phyloP scores from a whole-genome alignment of 2,113 vertebrate species.

The Nettapus auritus region DNA sequence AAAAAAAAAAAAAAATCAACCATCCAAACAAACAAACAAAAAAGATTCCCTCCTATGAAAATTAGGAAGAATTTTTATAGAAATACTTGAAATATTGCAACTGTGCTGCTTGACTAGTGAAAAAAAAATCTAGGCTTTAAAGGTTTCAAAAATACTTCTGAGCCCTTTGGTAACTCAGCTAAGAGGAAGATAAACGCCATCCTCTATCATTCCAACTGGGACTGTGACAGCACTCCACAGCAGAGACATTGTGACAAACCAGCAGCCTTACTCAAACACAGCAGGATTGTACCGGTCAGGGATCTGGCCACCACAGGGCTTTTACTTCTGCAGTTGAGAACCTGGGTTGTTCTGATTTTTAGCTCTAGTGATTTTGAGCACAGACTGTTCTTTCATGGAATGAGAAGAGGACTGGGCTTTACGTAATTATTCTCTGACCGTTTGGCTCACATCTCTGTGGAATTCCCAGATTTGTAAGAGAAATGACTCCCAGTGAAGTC shows the following conservation, averaged over 20 bases:
- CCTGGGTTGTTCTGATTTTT: background rate
- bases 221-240: background rate
- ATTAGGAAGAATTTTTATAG: background rate
- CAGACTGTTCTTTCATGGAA: accelerated
- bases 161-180: background rate
- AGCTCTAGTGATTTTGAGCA: background rate
- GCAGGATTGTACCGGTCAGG: accelerated
- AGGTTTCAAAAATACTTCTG: background rate
- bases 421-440: background rate
- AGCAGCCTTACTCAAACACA: background rate
- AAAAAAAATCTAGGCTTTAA: background rate
- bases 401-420: background rate
- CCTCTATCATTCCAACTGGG: background rate
- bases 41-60: background rate
- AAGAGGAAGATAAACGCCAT: background rate
- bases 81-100: background rate
- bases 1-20: background rate
- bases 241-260: accelerated
- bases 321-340: background rate
- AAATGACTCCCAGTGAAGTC: background rate
- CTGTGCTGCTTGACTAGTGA: background rate
- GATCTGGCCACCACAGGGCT: background rate
- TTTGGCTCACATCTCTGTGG: background rate
- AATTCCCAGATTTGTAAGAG: background rate
- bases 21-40: background rate